A percentile compares a stretch with the other conserved stretches of the same genome.
Conservation (phyloP, 2,888 invertebrate species). For the Slavum lentiscoides region DNA sequence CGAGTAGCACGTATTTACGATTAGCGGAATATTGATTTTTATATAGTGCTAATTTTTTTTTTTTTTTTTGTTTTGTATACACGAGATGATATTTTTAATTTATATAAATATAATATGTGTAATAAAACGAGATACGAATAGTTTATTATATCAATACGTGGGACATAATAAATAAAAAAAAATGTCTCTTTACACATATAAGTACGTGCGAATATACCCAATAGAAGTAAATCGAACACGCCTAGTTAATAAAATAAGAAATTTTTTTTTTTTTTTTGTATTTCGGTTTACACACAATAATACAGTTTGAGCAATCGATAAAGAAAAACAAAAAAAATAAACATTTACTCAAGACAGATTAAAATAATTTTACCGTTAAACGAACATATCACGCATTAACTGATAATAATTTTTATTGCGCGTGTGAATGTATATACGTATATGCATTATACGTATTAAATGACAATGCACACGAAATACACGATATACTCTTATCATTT, state of each 20-base stretch:
- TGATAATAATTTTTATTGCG: slow-evolving; percentile 4
- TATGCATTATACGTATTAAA: too few relatives aligned
- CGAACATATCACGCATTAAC: slow-evolving; percentile 32
- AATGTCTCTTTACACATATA: too few relatives aligned
- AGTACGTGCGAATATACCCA: too few relatives aligned
- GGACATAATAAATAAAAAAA: too few relatives aligned
- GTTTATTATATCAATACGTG: too few relatives aligned
- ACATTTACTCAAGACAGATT: background rate
- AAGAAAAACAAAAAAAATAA: background rate
- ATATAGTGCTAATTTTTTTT: too few relatives aligned
- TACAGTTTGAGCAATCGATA: slow-evolving; percentile 13
- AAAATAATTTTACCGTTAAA: slow-evolving; percentile 26
- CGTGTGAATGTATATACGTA: background rate
- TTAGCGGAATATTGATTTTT: too few relatives aligned
- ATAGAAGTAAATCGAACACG: too few relatives aligned
- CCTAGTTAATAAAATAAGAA: background rate
- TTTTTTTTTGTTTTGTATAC: too few relatives aligned
- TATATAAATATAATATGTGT: too few relatives aligned
- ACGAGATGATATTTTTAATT: too few relatives aligned
- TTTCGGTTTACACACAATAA: background rate
- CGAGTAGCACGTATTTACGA: background rate
- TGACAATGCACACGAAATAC: background rate
- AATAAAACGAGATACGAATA: too few relatives aligned
- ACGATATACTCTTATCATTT: slow-evolving; percentile 14
- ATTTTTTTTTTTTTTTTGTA: background rate